phyloP scores from a whole-genome alignment of 2,797 vertebrate genomes.

The Craterocephalus amniculus region DNA sequence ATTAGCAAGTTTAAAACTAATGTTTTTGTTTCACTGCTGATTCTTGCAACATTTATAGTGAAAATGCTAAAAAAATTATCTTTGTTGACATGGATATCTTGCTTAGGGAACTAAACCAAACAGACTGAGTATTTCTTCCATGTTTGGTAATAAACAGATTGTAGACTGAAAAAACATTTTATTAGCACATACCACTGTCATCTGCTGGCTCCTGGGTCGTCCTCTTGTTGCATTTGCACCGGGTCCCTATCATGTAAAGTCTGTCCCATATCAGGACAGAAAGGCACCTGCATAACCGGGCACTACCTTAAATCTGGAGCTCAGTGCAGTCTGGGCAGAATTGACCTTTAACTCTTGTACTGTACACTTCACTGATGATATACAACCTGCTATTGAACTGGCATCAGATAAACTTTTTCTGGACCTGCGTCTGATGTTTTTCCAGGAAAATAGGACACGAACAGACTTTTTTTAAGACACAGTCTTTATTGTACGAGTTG shows the following conservation, averaged over 20 bases:
- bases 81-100: neutral
- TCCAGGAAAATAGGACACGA: neutral
- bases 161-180: neutral
- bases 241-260: neutral
- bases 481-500: neutral
- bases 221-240: conserved; percentile 15
- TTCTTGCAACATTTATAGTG: neutral
- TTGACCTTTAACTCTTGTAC: conserved; percentile 64
- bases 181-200: conserved; percentile 32
- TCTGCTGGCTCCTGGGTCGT: conserved; percentile 5
- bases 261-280: conserved; percentile 9
- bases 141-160: neutral
- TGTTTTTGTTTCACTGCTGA: too few species aligned
- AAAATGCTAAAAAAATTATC: neutral
- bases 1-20: neutral
- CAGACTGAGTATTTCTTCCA: neutral
- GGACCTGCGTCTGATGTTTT: conserved; percentile 2
- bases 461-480: neutral
- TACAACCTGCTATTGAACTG: neutral
- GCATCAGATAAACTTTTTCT: conserved; percentile 39
- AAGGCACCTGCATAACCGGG: conserved; percentile 19
- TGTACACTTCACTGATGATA: conserved; percentile 24
- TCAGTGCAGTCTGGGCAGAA: conserved; percentile 13
- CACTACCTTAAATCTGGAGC: conserved; percentile 10
- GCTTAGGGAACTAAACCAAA: neutral